Percentiles rank a stretch among this genome's conserved stretches.
These are phyloP conservation scores for Lithobates pipiens DNA, from an alignment of 2,797 vertebrate species.

Conservation along the genomic window DNA sequence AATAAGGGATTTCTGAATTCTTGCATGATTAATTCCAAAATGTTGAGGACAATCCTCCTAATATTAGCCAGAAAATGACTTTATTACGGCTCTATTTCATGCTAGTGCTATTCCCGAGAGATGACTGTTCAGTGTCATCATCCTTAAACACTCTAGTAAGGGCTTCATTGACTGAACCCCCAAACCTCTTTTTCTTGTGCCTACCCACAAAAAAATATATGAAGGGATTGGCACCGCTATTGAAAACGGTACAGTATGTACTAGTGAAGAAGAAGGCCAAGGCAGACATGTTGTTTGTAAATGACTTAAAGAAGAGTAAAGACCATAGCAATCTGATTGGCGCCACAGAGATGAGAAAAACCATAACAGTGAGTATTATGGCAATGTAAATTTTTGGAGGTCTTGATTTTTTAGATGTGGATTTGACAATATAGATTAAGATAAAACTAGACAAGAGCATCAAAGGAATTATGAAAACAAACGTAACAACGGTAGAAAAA, in stretches of 20 bases:
- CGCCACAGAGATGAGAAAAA: conserved; percentile 64
- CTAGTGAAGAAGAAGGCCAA: conserved; percentile 70
- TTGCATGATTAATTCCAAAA: background rate
- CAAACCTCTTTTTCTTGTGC: background rate
- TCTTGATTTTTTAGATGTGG: conserved; percentile 46
- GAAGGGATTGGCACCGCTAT: conserved; percentile 66
- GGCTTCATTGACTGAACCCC: conserved; percentile 49
- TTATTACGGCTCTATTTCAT: background rate
- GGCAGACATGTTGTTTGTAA: conserved; percentile 64
- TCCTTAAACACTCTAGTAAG: conserved; percentile 66
- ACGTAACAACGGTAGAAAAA: conserved; percentile 39
- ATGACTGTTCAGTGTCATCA: conserved; percentile 50
- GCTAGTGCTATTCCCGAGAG: conserved; percentile 8
- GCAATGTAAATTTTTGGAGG: conserved; percentile 15
- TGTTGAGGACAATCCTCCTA: background rate
- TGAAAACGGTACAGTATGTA: conserved; percentile 55
- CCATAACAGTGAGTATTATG: conserved; percentile 63
- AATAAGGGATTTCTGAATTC: background rate
- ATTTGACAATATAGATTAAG: conserved; percentile 67
- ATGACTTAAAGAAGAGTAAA: conserved; percentile 63
- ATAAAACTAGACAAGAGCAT: conserved; percentile 62
- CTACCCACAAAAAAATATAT: conserved; percentile 70
- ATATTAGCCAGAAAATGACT: background rate
- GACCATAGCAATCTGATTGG: conserved; percentile 61
- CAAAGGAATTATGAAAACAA: conserved; percentile 62